Conservation (phyloP, 2,888 invertebrate genomes). For the Pantelozetes paolii region DNA sequence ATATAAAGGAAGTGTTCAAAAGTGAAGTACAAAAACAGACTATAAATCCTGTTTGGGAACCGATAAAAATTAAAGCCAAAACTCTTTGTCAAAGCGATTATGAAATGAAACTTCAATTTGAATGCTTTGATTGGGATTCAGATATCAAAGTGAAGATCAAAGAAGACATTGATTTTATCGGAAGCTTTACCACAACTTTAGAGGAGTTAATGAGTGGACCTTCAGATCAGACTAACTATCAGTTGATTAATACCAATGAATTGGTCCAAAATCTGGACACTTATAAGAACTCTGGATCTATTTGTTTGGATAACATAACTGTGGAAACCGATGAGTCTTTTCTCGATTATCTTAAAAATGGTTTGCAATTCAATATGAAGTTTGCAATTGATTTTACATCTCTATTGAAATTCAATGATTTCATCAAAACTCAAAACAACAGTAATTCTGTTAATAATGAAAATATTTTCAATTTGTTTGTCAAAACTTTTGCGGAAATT, state of each 20-base stretch:
- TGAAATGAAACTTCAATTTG: constrained; percentile 7
- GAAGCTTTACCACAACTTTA: background rate
- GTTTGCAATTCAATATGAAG: background rate
- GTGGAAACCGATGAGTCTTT: background rate
- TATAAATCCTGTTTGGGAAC: background rate
- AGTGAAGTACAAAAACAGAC: background rate
- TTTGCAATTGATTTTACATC: background rate
- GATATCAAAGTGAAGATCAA: background rate
- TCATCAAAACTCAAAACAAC: background rate
- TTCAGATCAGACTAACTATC: background rate
- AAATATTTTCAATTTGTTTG: background rate
- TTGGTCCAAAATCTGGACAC: background rate
- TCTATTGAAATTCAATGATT: background rate
- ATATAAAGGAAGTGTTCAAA: background rate
- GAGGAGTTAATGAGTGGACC: background rate
- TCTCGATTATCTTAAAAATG: background rate
- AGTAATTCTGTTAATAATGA: background rate
- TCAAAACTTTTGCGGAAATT: background rate
- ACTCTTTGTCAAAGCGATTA: background rate
- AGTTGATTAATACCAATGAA: background rate
- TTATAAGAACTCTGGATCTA: background rate
- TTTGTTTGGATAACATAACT: background rate
- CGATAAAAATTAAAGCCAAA: background rate
- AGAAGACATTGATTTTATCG: background rate
- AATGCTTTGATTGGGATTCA: constrained; percentile 23